Conservation (phyloP, 2,113 vertebrate genomes). For the Ahaetulla prasina region DNA sequence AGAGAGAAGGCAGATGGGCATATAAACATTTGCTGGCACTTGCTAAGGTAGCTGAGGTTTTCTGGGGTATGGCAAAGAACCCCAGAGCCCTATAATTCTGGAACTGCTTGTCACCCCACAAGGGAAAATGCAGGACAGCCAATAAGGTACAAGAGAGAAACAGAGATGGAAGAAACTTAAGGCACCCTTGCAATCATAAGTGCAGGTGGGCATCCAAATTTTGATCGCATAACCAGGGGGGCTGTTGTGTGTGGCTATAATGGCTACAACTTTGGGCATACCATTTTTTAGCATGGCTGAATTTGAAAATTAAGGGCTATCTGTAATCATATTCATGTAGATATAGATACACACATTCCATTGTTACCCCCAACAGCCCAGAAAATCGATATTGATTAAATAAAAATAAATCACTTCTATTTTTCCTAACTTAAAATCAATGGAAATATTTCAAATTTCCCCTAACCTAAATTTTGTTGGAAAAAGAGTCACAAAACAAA, state of each 20-base stretch:
- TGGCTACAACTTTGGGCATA: too few relatives aligned
- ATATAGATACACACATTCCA: background rate
- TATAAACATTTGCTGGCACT: background rate
- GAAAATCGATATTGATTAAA: background rate
- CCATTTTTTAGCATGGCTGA: too few relatives aligned
- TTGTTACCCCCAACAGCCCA: background rate
- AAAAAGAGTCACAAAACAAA: background rate
- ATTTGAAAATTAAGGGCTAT: too few relatives aligned
- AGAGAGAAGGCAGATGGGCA: background rate
- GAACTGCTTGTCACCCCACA: background rate
- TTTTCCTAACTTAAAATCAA: background rate
- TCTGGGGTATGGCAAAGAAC: background rate
- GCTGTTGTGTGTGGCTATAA: too few relatives aligned
- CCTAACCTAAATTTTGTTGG: background rate
- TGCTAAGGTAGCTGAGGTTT: background rate
- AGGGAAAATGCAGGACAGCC: background rate
- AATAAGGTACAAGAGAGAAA: background rate
- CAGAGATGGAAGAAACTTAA: background rate
- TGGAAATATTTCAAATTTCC: background rate
- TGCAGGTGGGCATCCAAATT: background rate
- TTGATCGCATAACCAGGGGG: background rate
- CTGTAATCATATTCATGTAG: background rate
- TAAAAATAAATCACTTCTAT: background rate
- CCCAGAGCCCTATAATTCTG: background rate
- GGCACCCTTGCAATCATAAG: background rate